A percentile compares a stretch with the other conserved stretches of the same genome.
Evolutionary conservation across 2,113 vertebrate genomes (phyloP).

Genomic region (Corythaixoides concolor): DNA sequence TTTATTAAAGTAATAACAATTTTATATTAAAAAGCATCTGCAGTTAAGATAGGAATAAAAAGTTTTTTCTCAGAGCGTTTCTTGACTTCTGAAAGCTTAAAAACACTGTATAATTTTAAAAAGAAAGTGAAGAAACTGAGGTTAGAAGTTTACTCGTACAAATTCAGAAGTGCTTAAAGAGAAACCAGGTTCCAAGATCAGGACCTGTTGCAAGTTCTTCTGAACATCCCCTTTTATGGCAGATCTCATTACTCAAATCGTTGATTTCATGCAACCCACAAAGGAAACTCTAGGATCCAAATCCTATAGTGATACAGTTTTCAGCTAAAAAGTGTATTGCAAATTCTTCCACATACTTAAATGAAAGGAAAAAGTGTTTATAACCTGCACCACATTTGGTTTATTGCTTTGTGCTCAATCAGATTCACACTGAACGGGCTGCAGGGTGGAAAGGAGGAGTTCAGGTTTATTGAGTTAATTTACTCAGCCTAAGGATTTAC

Average conservation of each 20-base stretch:
- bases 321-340: neutral
- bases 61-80: neutral
- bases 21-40: neutral
- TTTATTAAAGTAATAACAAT: neutral
- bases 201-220: neutral
- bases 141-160: neutral
- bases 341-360: neutral
- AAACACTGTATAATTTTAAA: neutral
- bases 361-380: neutral
- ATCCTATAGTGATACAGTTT: neutral
- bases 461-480: neutral
- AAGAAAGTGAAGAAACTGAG: neutral
- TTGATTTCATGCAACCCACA: neutral
- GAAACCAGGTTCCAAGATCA: neutral
- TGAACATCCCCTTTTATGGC: neutral
- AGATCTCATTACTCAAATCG: neutral
- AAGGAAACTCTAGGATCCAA: neutral
- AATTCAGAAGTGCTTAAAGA: neutral
- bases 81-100: neutral
- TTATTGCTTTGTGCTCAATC: neutral
- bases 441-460: neutral
- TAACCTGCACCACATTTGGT: neutral
- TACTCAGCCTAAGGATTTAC: neutral
- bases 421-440: neutral
- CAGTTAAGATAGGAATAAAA: neutral